A percentile compares a stretch with the other conserved stretches of the same genome.
phyloP scores from a whole-genome alignment of 2,888 invertebrate genomes.

The Apomyelois bistriatella region DNA sequence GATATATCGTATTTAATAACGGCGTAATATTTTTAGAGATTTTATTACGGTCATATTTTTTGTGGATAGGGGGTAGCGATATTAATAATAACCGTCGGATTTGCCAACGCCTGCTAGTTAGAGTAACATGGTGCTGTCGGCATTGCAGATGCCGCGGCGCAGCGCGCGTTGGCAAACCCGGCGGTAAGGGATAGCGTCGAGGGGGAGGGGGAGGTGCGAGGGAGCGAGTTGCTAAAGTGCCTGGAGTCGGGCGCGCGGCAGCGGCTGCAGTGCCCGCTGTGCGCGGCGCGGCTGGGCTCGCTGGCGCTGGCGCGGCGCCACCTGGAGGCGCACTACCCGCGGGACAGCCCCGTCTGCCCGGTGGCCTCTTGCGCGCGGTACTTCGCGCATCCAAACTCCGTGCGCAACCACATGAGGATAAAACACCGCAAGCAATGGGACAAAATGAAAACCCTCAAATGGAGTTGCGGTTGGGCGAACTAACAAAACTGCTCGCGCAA shows the following conservation, averaged over 20 bases:
- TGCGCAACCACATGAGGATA: conserved; percentile 91
- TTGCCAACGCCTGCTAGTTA: conserved; percentile 47
- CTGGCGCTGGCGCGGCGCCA: conserved; percentile 85
- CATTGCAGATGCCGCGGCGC: conserved; percentile 81
- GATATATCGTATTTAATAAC: conserved; percentile 36
- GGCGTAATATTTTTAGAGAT: conserved; percentile 58
- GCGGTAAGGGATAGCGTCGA: conserved; percentile 46
- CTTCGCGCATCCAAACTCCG: conserved; percentile 92
- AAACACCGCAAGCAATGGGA: conserved; percentile 91
- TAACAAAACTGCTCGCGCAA: not conserved
- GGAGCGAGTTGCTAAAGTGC: conserved; percentile 42
- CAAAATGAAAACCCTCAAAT: conserved; percentile 89
- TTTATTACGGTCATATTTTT: conserved; percentile 38
- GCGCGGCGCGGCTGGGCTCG: conserved; percentile 83
- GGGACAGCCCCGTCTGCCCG: conserved; percentile 90
- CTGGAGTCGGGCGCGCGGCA: conserved; percentile 30
- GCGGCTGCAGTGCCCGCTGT: conserved; percentile 84
- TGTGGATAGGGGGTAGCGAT: conserved; percentile 28
- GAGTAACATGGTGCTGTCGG: conserved; percentile 71
- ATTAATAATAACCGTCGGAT: conserved; percentile 42
- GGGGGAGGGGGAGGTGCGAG: conserved; percentile 39
- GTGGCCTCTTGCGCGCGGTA: conserved; percentile 86
- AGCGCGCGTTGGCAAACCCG: conserved; percentile 43
- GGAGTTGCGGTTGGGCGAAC: conserved; percentile 81
- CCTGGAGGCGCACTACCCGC: conserved; percentile 90